A percentile compares a stretch with the other conserved stretches of the same genome.
These are phyloP conservation scores for Rutpela maculata DNA, from an alignment of 2,888 invertebrate species.

Conservation along the genomic window DNA sequence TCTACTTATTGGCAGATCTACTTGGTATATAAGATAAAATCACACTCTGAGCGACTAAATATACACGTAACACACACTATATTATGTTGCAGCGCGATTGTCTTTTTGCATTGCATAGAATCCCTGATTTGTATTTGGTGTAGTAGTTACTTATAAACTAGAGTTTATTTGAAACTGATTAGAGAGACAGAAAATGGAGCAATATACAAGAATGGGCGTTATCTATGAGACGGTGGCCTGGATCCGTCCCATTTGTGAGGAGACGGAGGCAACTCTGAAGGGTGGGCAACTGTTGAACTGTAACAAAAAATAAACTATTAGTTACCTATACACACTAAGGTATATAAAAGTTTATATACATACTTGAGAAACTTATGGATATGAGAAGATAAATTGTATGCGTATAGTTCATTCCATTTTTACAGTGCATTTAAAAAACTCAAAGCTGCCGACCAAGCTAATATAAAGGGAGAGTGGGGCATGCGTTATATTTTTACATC, in stretches of 20 bases:
- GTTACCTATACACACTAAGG: not conserved
- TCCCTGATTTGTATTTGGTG: constrained; percentile 75
- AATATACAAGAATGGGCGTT: constrained; percentile 62
- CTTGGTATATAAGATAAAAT: constrained; percentile 61
- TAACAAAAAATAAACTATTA: constrained; percentile 71
- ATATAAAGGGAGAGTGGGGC: too few species aligned
- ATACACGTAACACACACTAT: constrained; percentile 69
- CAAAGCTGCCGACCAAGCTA: too few species aligned
- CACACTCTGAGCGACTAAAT: constrained; percentile 71
- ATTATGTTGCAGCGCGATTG: constrained; percentile 66
- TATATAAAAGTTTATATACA: not conserved
- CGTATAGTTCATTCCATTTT: too few species aligned
- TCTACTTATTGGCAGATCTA: constrained; percentile 64
- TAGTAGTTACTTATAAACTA: constrained; percentile 55
- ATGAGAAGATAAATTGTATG: too few species aligned
- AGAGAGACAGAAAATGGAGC: constrained; percentile 57
- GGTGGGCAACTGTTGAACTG: constrained; percentile 98
- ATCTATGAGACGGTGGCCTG: constrained; percentile 70
- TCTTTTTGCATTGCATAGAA: constrained; percentile 70
- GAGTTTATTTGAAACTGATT: constrained; percentile 48
- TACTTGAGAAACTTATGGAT: too few species aligned
- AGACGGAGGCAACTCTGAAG: constrained; percentile 97
- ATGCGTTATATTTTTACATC: too few species aligned
- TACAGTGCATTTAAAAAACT: too few species aligned
- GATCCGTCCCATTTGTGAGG: constrained; percentile 98